phyloP scores from a whole-genome alignment of 1,140 invertebrate species.

The Battus philenor region DNA sequence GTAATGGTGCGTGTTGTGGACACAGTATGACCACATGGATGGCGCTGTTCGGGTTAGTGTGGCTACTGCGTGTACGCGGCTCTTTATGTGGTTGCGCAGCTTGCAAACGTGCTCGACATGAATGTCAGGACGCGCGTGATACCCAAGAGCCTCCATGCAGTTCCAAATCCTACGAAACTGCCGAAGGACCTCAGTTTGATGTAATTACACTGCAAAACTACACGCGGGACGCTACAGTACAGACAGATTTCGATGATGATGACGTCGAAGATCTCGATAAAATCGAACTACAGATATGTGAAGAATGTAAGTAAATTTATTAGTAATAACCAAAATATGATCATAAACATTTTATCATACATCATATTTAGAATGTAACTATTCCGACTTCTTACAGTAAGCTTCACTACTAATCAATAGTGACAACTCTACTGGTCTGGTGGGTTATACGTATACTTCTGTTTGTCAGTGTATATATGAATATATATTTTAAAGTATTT shows the following conservation, averaged over 20 bases:
- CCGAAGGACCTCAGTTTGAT: conserved; percentile 53
- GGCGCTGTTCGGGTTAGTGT: conserved; percentile 91
- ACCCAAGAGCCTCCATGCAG: conserved; percentile 11
- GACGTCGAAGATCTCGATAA: conserved; percentile 63
- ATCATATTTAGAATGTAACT: too few species aligned
- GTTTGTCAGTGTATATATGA: too few species aligned
- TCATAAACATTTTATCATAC: too few species aligned
- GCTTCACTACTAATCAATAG: too few species aligned
- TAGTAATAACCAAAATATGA: too few species aligned
- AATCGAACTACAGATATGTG: conserved; percentile 61
- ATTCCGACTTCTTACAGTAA: too few species aligned
- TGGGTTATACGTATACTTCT: too few species aligned
- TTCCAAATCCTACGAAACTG: conserved; percentile 33
- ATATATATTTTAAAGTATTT: too few species aligned
- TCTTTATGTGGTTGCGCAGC: conserved; percentile 84
- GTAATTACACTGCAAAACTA: conserved; percentile 61
- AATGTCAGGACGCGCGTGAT: conserved; percentile 33
- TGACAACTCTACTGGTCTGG: too few species aligned
- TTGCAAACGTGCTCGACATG: conserved; percentile 78
- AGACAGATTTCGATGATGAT: conserved; percentile 66
- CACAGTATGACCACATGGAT: conserved; percentile 77
- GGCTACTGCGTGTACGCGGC: conserved; percentile 85
- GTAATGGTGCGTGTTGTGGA: conserved; percentile 42
- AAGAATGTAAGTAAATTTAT: conserved; percentile 57
- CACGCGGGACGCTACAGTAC: conserved; percentile 63